Evolutionary conservation across 2,797 vertebrate genomes (phyloP).

Genomic region (Eulemur coronatus): DNA sequence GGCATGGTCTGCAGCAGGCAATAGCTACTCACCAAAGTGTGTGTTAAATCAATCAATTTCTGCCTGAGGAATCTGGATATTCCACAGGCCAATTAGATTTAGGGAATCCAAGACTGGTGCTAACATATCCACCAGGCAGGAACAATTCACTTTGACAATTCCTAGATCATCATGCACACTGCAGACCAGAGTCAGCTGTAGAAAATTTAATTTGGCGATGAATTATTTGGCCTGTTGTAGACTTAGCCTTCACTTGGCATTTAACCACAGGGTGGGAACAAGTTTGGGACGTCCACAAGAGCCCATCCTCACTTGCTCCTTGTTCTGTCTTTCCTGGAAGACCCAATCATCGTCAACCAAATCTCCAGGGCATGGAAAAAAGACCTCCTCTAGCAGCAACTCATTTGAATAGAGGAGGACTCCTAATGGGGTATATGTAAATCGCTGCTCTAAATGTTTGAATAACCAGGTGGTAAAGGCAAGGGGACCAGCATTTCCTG

Average conservation of each 20-base stretch:
- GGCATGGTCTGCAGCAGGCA: accelerated
- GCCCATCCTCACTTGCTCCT: not conserved
- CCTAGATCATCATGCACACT: not conserved
- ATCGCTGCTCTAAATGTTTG: constrained; percentile 74
- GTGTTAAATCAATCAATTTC: not conserved
- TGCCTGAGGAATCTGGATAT: not conserved
- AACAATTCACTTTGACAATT: not conserved
- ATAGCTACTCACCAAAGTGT: not conserved
- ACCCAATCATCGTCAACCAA: not conserved
- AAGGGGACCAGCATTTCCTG: constrained; percentile 57
- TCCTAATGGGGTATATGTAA: constrained; percentile 77
- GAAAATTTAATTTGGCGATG: not conserved
- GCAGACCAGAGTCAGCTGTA: not conserved
- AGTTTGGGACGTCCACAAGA: not conserved
- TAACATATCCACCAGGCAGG: not conserved
- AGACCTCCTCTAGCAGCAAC: constrained; percentile 55
- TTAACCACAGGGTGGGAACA: not conserved
- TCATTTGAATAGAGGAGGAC: constrained; percentile 78
- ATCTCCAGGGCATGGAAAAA: constrained; percentile 68
- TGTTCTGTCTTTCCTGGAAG: constrained; percentile 30
- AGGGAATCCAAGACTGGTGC: not conserved
- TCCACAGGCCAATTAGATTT: not conserved
- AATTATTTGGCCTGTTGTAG: not conserved
- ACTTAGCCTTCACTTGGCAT: not conserved
- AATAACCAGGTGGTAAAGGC: constrained; percentile 70